Conservation (phyloP, 2,113 vertebrate genomes). For the Cyanistes caeruleus region DNA sequence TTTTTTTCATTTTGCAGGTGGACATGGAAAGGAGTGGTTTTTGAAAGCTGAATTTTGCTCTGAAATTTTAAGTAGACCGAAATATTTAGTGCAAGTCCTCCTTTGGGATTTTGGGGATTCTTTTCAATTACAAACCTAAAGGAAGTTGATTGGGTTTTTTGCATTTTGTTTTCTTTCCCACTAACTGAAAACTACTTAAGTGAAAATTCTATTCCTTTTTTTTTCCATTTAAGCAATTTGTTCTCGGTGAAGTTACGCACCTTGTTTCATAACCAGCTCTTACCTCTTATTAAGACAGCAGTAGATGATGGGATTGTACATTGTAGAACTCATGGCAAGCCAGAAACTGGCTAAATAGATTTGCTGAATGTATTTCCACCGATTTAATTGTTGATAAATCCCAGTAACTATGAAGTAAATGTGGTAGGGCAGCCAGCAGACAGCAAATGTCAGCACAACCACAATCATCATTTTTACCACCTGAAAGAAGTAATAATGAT, state of each 20-base stretch:
- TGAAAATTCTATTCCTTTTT: not conserved
- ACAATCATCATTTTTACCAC: constrained; percentile 99
- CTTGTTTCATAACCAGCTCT: not conserved
- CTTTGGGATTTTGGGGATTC: fast-evolving
- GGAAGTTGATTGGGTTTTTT: not conserved
- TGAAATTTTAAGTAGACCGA: not conserved
- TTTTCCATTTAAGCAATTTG: not conserved
- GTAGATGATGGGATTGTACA: constrained; percentile 99
- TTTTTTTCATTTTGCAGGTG: not conserved
- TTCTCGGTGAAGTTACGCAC: not conserved
- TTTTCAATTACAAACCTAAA: not conserved
- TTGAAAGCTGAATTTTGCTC: not conserved
- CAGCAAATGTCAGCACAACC: constrained; percentile 92
- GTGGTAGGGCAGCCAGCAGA: constrained; percentile 97
- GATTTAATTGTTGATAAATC: constrained; percentile 81
- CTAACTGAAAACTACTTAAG: not conserved
- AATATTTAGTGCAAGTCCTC: not conserved
- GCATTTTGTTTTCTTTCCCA: not conserved
- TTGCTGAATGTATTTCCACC: constrained; percentile 95
- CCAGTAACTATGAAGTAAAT: constrained; percentile 92
- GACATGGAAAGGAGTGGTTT: not conserved
- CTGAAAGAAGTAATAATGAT: constrained; percentile 67
- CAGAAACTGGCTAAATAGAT: constrained; percentile 93
- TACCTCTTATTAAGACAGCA: constrained; percentile 98
- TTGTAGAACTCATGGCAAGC: constrained; percentile 98